Percentiles rank a stretch among this genome's conserved stretches.
Evolutionary conservation across 2,888 invertebrate genomes (phyloP).

Genomic region (Eristalinus sepulchralis): DNA sequence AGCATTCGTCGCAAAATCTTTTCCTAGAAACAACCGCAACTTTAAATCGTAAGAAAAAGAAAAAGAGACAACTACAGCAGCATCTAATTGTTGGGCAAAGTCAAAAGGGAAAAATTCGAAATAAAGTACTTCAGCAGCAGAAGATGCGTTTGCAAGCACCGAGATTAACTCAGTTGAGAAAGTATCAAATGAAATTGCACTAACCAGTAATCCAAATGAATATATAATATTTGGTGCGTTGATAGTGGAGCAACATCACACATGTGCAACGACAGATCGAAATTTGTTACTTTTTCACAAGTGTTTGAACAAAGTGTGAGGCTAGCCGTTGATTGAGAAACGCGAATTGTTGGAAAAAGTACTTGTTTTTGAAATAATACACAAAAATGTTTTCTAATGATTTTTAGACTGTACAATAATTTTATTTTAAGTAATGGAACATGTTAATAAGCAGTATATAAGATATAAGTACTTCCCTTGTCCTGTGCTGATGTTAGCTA

Average conservation of each 20-base stretch:
- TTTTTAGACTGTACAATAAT: too few relatives aligned
- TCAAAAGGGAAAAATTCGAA: slow-evolving; percentile 10
- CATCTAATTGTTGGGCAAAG: slow-evolving; percentile 30
- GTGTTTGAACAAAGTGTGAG: slow-evolving; percentile 38
- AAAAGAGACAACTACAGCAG: not conserved
- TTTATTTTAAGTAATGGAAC: too few relatives aligned
- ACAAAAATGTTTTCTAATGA: too few relatives aligned
- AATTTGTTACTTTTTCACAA: slow-evolving; percentile 4
- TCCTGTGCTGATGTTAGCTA: too few relatives aligned
- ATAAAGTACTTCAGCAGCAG: slow-evolving; percentile 9
- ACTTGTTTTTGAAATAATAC: too few relatives aligned
- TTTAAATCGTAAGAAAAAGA: not conserved
- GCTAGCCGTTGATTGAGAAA: slow-evolving; percentile 52
- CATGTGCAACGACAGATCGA: slow-evolving; percentile 37
- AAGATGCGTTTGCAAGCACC: slow-evolving; percentile 4
- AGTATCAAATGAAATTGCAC: not conserved
- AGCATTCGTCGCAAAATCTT: not conserved
- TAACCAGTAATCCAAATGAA: not conserved
- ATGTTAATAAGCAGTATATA: too few relatives aligned
- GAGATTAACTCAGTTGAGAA: not conserved
- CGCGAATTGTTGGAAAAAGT: slow-evolving; percentile 59
- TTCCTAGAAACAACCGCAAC: not conserved
- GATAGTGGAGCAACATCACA: slow-evolving; percentile 47
- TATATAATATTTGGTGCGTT: slow-evolving; percentile 9
- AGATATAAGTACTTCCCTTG: too few relatives aligned